Evolutionary conservation across 2,888 invertebrate species (phyloP).

Genomic region (Morinoia aosen): DNA sequence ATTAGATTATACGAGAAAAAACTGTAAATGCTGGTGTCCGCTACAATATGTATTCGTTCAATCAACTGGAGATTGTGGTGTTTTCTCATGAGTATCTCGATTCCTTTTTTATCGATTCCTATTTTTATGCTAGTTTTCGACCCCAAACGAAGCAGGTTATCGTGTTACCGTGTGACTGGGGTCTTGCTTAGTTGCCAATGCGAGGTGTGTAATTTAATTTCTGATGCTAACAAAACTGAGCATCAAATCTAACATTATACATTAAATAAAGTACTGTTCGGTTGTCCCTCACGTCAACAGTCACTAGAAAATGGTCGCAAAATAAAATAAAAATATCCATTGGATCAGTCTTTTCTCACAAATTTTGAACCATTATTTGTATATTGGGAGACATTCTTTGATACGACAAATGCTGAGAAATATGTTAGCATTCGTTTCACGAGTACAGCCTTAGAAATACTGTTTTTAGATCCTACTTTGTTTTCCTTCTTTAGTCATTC

Average conservation of each 20-base stretch:
- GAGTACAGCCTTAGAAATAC: not conserved
- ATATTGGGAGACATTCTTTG: not conserved
- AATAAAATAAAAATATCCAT: no score
- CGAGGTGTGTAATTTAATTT: no score
- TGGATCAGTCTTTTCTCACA: not conserved
- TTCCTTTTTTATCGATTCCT: no score
- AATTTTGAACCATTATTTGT: not conserved
- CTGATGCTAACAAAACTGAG: no score
- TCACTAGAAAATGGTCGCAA: no score
- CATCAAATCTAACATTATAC: no score
- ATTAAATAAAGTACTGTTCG: no score
- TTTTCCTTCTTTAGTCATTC: not conserved
- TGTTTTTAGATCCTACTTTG: not conserved
- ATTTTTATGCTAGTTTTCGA: no score
- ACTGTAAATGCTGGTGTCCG: not conserved
- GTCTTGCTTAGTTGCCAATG: no score
- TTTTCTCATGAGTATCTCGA: not conserved
- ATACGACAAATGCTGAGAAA: not conserved
- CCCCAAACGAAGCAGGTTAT: no score
- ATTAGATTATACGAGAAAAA: not conserved
- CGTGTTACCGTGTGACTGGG: no score
- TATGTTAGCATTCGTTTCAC: not conserved
- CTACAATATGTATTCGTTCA: not conserved
- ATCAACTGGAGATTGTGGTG: not conserved
- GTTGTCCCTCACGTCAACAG: no score